Conservation (phyloP, 2,888 invertebrate species). For the Ptilodon capucinus region DNA sequence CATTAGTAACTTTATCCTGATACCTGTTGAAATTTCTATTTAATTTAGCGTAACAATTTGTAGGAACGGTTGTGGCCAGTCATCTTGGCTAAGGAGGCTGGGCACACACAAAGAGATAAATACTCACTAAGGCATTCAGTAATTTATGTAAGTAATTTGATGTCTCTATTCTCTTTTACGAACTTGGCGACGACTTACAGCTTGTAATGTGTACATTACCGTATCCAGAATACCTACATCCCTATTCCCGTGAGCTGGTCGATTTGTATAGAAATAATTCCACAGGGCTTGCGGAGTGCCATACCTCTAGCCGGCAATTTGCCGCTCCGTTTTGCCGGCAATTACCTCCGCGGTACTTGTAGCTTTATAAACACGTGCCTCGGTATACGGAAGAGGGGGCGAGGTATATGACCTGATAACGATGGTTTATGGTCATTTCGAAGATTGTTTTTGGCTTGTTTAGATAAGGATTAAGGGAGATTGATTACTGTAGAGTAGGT, state of each 20-base stretch:
- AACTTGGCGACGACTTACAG: too few species aligned
- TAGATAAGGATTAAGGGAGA: background rate
- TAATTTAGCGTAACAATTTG: too few species aligned
- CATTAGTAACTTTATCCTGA: too few species aligned
- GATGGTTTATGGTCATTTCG: background rate
- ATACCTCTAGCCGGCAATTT: constrained; percentile 74
- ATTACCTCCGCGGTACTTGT: constrained; percentile 54
- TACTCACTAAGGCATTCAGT: too few species aligned
- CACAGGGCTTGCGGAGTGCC: constrained; percentile 42
- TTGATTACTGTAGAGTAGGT: too few species aligned
- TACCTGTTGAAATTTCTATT: too few species aligned
- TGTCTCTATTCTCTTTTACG: too few species aligned
- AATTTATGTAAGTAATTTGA: too few species aligned
- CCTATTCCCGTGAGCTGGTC: constrained; percentile 14
- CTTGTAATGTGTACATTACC: constrained; percentile 3
- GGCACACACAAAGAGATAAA: too few species aligned
- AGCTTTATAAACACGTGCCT: constrained; percentile 42
- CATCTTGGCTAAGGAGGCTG: too few species aligned
- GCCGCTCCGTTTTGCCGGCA: constrained; percentile 64
- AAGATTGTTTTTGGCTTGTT: background rate
- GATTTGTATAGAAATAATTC: constrained; percentile 76
- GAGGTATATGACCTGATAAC: background rate
- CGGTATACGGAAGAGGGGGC: background rate
- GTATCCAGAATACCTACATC: constrained; percentile 19
- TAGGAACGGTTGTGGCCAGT: too few species aligned